phyloP scores from a whole-genome alignment of 2,113 vertebrate species.

The Gnathonemus longibarbis region DNA sequence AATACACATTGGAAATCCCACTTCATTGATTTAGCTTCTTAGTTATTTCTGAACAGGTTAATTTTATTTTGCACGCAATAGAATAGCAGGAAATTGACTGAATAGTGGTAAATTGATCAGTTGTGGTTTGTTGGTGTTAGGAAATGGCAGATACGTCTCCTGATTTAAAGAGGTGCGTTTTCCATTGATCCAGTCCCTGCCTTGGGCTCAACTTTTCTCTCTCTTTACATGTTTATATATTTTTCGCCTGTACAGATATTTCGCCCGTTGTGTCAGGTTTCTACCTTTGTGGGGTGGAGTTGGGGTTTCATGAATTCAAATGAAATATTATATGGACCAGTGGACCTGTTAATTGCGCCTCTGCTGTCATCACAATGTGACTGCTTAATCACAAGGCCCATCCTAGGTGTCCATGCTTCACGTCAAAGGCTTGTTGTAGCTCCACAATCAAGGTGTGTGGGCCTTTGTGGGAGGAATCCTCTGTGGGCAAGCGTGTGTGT shows the following conservation, averaged over 20 bases:
- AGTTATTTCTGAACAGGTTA: background rate
- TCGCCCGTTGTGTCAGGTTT: conserved; percentile 34
- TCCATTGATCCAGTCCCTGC: conserved; percentile 10
- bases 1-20: background rate
- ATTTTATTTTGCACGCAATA: background rate
- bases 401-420: conserved; percentile 35
- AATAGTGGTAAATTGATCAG: background rate
- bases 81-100: background rate
- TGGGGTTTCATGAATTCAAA: conserved; percentile 62
- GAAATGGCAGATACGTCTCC: background rate
- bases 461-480: background rate
- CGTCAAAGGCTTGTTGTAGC: conserved; percentile 16
- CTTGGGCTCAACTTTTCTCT: background rate
- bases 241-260: background rate
- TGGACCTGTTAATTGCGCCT: conserved; percentile 85
- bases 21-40: background rate
- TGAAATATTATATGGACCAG: conserved; percentile 81
- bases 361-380: conserved; percentile 73
- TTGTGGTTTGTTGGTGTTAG: background rate
- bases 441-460: background rate
- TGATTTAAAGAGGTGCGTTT: conserved; percentile 29
- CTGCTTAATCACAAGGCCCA: conserved; percentile 66
- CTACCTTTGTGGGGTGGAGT: conserved; percentile 34
- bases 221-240: background rate
- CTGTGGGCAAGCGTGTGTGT: background rate